Evolutionary conservation across 2,797 vertebrate species (phyloP), one percentile per base, ranked within the genome.

Genomic region (Gymnoscopelus microlampas): DNA sequence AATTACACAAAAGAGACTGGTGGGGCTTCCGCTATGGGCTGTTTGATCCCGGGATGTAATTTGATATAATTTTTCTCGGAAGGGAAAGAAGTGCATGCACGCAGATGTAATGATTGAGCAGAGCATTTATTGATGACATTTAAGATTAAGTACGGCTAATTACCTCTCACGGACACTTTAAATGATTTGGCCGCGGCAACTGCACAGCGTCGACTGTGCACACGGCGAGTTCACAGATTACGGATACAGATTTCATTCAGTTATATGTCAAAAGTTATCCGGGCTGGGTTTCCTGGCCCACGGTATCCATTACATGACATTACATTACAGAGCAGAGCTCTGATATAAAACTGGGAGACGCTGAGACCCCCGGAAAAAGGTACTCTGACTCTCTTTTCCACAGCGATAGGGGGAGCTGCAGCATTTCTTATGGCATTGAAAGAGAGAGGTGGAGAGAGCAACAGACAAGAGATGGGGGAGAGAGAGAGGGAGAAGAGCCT

Each of bases 351-450:
- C 64, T 64, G 44, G 47, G 15, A 15, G 69, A 76, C 63, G 78
- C 77, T 73, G 11, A 14, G 4, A 48, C n/a, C 15, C 74, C 71
- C 35, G 12, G 32, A n/a, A 71, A 19, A 71, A 29, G 53, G 32
- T 35, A 6, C 61, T 50, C n/a, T 57, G 23, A 64, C 19, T 19
- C 19, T 23, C 26, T 74, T 48, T 75, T 77, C 35, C 54, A 13
- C 12, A 60, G 80, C 92, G 90, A 87, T 60, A 93, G 92, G 89
- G 91, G 92, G 92, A 82, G 90, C 91, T 94, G 86, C 73, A 86
- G 87, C 73, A 90, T 93, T 91, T 92, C 82, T 77, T 75, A 91
- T 80, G 49, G 57, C 11, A 39, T 44, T 35, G 39, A 44, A 44
- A 7, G 48, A 15, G 35, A 53, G 1, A 39, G 60, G 24, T 23